A percentile compares a stretch with the other conserved stretches of the same genome.
phyloP scores from a whole-genome alignment of 2,888 invertebrate genomes.

The Proisotoma minuta region DNA sequence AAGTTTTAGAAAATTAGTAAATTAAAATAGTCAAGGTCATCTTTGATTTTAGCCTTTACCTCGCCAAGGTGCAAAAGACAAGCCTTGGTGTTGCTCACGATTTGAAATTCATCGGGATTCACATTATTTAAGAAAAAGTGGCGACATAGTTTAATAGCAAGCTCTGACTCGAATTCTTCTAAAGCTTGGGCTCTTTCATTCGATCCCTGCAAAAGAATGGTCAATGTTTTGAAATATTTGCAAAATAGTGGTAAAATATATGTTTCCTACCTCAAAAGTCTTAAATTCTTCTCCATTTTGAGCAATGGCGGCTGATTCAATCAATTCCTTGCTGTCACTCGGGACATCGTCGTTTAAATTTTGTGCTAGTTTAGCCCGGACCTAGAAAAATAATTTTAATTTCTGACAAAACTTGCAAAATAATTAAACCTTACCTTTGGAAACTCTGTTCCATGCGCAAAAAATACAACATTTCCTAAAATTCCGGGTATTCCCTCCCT shows the following conservation, averaged over 20 bases:
- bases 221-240: no score
- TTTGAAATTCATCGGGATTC: background rate
- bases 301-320: background rate
- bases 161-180: background rate
- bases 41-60: background rate
- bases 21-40: no score
- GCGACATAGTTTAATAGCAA: background rate
- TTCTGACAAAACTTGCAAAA: no score
- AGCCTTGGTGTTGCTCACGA: background rate
- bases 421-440: background rate
- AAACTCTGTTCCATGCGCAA: background rate
- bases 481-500: background rate
- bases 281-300: background rate
- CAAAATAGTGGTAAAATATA: no score
- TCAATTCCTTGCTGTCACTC: no score
- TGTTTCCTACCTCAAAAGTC: no score
- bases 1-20: no score
- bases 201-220: background rate
- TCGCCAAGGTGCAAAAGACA: background rate
- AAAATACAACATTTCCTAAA: conserved; percentile 5
- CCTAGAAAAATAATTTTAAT: background rate
- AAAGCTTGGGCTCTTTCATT: background rate
- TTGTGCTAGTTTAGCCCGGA: background rate
- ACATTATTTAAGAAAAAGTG: background rate
- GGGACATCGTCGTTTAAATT: background rate